Percentiles rank a stretch among this genome's conserved stretches.
Evolutionary conservation across 2,797 vertebrate species (phyloP).

Genomic region (Pristis pectinata): DNA sequence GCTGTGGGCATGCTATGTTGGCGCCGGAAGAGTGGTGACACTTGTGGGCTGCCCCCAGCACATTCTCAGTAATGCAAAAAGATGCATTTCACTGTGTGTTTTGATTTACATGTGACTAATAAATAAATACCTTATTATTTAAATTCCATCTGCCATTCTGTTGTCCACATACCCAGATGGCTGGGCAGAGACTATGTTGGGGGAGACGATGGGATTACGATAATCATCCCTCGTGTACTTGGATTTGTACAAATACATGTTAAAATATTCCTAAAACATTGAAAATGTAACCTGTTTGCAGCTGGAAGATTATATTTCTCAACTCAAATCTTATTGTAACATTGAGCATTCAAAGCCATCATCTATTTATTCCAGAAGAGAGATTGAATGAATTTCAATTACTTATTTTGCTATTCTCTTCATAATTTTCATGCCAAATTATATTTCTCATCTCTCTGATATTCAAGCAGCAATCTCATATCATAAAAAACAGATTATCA

Average conservation of each 20-base stretch:
- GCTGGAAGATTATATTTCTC: neutral
- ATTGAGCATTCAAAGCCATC: neutral
- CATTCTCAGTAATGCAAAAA: no score
- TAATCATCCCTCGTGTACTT: no score
- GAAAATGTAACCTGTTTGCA: neutral
- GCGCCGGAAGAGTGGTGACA: no score
- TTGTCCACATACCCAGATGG: no score
- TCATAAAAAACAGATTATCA: neutral
- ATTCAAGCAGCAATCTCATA: neutral
- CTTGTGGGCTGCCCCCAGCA: no score
- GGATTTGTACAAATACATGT: neutral
- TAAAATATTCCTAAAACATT: neutral
- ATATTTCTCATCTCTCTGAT: neutral
- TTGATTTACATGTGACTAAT: no score
- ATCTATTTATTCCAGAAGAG: neutral
- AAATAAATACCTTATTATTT: no score
- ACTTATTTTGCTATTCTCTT: neutral
- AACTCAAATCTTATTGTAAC: neutral
- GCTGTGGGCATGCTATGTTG: no score
- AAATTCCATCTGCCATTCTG: no score
- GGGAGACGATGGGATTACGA: no score
- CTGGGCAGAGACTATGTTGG: no score
- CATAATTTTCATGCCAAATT: neutral
- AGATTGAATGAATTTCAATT: conserved; percentile 16
- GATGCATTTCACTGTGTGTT: no score